Evolutionary conservation across 1,140 invertebrate species (phyloP).

Genomic region (Apocrypta bakeri): DNA sequence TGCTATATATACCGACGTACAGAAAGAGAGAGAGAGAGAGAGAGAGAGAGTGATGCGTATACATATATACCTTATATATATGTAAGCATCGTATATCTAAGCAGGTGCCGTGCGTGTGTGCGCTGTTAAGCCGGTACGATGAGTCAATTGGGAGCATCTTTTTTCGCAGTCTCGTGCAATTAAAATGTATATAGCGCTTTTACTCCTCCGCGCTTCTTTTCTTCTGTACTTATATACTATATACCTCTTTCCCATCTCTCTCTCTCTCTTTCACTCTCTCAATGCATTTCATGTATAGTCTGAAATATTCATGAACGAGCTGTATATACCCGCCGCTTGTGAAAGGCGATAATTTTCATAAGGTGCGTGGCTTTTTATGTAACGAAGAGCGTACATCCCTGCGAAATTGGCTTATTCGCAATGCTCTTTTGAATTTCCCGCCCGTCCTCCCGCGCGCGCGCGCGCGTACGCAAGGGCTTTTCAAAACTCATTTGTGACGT

Average conservation of each 20-base stretch:
- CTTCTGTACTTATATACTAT: background rate
- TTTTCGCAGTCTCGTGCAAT: background rate
- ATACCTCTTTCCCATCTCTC: too few relatives aligned
- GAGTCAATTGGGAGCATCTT: conserved; percentile 38
- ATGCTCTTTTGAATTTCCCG: background rate
- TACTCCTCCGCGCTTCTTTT: background rate
- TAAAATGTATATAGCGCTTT: conserved; percentile 40
- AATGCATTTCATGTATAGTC: conserved; percentile 28
- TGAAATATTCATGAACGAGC: conserved; percentile 45
- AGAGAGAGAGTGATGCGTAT: too few relatives aligned
- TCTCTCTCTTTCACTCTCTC: background rate
- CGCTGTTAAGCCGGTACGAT: conserved; percentile 3
- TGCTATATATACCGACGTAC: background rate
- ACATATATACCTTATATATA: too few relatives aligned
- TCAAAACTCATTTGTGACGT: background rate
- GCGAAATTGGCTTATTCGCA: conserved; percentile 35
- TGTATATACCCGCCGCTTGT: background rate
- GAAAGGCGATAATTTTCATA: conserved; percentile 44
- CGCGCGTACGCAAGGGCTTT: too few relatives aligned
- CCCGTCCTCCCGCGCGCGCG: too few relatives aligned
- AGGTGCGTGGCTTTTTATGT: conserved; percentile 13
- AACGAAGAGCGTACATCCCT: background rate
- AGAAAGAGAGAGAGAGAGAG: too few relatives aligned
- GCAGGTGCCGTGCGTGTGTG: background rate
- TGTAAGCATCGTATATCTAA: too few relatives aligned